Conservation (phyloP, 2,113 vertebrate genomes). For the Nothoprocta perdicaria region DNA sequence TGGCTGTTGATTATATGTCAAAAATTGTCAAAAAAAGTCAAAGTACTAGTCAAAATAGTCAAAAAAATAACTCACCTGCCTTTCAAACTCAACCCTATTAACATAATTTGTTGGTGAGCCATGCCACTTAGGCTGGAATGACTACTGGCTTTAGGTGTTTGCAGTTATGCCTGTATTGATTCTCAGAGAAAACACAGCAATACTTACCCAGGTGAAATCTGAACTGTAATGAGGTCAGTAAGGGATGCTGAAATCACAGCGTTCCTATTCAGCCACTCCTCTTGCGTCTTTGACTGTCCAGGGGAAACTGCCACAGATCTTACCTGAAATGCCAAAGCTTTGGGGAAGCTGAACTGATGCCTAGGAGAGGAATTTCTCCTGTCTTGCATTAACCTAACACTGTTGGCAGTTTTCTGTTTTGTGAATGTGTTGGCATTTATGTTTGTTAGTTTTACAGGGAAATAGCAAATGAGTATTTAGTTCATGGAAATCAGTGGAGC, state of each 20-base stretch:
- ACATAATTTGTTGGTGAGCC: neutral
- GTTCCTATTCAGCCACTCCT: neutral
- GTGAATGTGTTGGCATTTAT: neutral
- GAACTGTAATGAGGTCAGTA: neutral
- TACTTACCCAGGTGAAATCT: neutral
- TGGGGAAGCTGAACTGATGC: neutral
- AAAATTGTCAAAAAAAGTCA: neutral
- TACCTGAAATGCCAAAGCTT: neutral
- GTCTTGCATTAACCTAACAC: neutral
- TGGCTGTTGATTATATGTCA: neutral
- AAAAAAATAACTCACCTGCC: neutral
- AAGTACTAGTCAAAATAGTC: too few relatives aligned
- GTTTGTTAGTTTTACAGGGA: neutral
- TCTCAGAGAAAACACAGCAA: neutral
- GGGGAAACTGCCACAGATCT: neutral
- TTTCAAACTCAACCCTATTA: fast-evolving
- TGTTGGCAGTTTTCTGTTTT: neutral
- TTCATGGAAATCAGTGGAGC: neutral
- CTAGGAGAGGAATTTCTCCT: fast-evolving
- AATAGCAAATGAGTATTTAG: neutral
- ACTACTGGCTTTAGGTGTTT: neutral
- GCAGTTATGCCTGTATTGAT: neutral
- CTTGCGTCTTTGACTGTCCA: neutral
- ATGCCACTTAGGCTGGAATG: neutral
- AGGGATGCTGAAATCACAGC: neutral